Base-by-base conservation (phyloP, 2,113 vertebrate genomes). In the Aramus guarauna region DNA sequence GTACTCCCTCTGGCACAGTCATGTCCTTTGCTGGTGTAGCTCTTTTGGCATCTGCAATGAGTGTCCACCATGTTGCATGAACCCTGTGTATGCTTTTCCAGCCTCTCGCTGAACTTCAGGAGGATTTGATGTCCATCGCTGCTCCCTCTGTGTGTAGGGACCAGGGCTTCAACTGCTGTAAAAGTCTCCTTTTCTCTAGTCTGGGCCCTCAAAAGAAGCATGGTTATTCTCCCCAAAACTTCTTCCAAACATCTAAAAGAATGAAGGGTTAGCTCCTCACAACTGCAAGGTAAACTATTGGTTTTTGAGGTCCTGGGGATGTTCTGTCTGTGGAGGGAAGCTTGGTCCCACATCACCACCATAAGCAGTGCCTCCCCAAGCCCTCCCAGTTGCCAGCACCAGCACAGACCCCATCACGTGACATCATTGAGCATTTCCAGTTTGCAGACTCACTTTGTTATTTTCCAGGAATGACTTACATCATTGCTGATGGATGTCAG, bases 391-490 rank as follows among this genome's bases (percentile, higher is more conserved):
- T 89, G 53, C 43, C 34, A 59, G 22, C 0, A 0, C 50, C n/a
- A 66, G 18, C 2, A 2, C 36, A 56, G 30, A 71, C 34, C 63
- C 23, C 30, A 21, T 5, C 0, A 1, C 0, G 0, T 41, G 60
- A 63, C 66, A 47, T 0, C 66, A 47, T 0, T 18, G 52, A 92
- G 56, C 20, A 55, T 85, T 95, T 82, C 47, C 56, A 82, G 24
- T 17, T 50, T 1, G 1, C 47, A 85, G 41, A 9, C 19, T 82
- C 3, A 0, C n/a, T 88, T 55, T 41, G 29, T 48, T 63, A 47
- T 52, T 88, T 69, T 53, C 60, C 79, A 14, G 43, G 29, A 15
- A 18, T 23, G 52, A 32, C 62, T 68, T 85, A 4, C 0, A 8
- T 39, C 67, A 71, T 55, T 52, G 48, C 58, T 91, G 62, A 59